Base-by-base conservation (phyloP, 2,113 vertebrate species). In the Carassius carassius region DNA sequence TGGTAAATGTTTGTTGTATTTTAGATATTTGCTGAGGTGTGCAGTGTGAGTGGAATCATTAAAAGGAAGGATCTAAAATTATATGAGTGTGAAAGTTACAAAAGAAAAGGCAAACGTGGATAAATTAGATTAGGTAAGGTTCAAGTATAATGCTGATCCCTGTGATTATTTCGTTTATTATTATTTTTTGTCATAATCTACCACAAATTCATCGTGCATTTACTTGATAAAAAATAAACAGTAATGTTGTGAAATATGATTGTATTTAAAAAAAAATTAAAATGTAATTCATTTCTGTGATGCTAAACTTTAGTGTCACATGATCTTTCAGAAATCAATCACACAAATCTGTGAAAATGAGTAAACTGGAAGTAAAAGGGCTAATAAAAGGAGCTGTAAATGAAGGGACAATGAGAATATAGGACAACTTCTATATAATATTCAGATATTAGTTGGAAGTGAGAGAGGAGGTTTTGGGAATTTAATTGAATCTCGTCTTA, bases 1-100 rank as follows among this genome's bases (percentile, higher is more conserved):
- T 84, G 51, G 76, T 19, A 62, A 77, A 60, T 32, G 60, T 70
- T 70, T 23, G 29, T 58, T 80, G n/a, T 25, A 63, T 78, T 75
- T 51, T 21, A 74, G 41, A 58, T 21, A 74, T 37, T 82, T 23
- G 17, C 17, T 56, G 58, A 60, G 35, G 77, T 51, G 14, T 7
- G 65, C 9, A 8, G 35, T n/a, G 25, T 29, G 32, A 65, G 65
- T 41, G 62, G 49, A 70, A 67, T 54, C 16, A 11, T 78, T 35
- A 37, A 13, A 78, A 67, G 21, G 62, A 25, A 44, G 21, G 25
- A 77, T 51, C 32, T 41, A 5, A 62, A 79, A 62, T 16, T 10
- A 47, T 44, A 44, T 47, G 2, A 44, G 32, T 44, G 19, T 73
- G 32, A 74, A 49, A 74, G 44, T 23, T 49, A 47, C 2, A 25